Evolutionary conservation across 2,888 invertebrate genomes (phyloP).

Genomic region (Dicyrtomina minuta): DNA sequence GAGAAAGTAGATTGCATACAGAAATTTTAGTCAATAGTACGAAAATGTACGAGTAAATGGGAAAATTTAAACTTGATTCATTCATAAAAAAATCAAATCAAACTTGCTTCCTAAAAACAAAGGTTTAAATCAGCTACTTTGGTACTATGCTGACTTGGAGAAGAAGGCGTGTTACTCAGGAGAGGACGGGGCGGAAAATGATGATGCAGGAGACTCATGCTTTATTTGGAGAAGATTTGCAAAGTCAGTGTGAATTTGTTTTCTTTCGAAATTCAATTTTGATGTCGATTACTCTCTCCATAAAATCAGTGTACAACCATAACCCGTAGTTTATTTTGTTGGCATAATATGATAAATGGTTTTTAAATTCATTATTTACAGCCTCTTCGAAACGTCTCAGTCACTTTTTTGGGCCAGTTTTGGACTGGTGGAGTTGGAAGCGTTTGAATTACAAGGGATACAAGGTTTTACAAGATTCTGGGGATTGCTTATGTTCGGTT

Average conservation of each 20-base stretch:
- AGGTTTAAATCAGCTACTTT: slow-evolving; percentile 85
- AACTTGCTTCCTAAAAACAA: too few species aligned
- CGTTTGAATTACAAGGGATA: slow-evolving; percentile 91
- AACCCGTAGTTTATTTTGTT: too few species aligned
- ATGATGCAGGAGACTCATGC: slow-evolving; percentile 53
- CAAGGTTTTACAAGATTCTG: slow-evolving; percentile 95
- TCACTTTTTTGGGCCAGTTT: slow-evolving; percentile 98
- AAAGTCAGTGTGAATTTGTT: too few species aligned
- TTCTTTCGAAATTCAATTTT: too few species aligned
- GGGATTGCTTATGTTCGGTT: slow-evolving; percentile 99
- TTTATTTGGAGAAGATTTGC: slow-evolving; percentile 80
- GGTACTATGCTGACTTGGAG: slow-evolving; percentile 90
- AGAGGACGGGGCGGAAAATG: slow-evolving; percentile 63
- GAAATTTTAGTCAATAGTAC: too few species aligned
- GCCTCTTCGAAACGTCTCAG: slow-evolving; percentile 95
- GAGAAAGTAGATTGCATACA: too few species aligned
- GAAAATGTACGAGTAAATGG: too few species aligned
- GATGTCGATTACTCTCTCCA: neutral
- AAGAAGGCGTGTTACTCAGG: slow-evolving; percentile 74
- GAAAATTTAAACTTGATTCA: too few species aligned
- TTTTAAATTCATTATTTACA: slow-evolving; percentile 60
- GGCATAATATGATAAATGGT: too few species aligned
- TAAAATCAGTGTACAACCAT: too few species aligned
- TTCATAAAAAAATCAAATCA: too few species aligned
- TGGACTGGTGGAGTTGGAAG: slow-evolving; percentile 91